Conservation (phyloP, 2,113 vertebrate genomes). For the Gavia stellata region DNA sequence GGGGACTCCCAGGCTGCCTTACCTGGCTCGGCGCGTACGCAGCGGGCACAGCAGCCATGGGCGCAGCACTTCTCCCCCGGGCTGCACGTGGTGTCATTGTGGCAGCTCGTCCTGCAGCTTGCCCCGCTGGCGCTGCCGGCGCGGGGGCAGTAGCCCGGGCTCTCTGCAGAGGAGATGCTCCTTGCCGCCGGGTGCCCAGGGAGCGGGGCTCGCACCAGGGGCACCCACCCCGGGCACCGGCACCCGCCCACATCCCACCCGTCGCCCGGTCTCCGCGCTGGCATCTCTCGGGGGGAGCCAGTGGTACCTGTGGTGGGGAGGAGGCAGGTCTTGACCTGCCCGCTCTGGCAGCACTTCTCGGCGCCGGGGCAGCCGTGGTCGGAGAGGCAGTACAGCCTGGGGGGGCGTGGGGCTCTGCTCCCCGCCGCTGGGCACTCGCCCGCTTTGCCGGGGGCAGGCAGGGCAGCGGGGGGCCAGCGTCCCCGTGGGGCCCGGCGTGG, state of each 20-base stretch:
- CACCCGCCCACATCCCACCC: not conserved
- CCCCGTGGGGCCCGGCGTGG: not conserved
- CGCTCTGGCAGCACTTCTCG: slow-evolving; percentile 23
- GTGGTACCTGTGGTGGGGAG: slow-evolving; percentile 20
- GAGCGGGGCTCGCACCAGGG: not conserved
- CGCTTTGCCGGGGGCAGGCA: not conserved
- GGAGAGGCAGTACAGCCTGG: not conserved
- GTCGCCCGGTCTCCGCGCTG: accelerated
- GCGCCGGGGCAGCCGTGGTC: not conserved
- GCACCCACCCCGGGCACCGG: accelerated
- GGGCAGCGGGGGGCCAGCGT: not conserved
- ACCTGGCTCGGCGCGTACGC: not conserved
- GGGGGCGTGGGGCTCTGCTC: accelerated
- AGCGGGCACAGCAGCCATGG: not conserved
- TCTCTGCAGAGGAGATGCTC: not conserved
- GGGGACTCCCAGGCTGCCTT: not conserved
- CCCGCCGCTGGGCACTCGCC: not conserved
- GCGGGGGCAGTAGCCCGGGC: slow-evolving; percentile 6
- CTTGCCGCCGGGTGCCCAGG: accelerated
- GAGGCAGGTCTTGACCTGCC: not conserved
- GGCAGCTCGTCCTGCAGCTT: not conserved
- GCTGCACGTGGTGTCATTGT: not conserved
- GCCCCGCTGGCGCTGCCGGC: accelerated
- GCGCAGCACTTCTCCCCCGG: slow-evolving; percentile 6
- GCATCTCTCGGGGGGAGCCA: not conserved